A percentile compares a stretch with the other conserved stretches of the same genome.
These are phyloP conservation scores for Oreotrochilus melanogaster DNA, from an alignment of 2,113 vertebrate genomes.

Conservation along the genomic window DNA sequence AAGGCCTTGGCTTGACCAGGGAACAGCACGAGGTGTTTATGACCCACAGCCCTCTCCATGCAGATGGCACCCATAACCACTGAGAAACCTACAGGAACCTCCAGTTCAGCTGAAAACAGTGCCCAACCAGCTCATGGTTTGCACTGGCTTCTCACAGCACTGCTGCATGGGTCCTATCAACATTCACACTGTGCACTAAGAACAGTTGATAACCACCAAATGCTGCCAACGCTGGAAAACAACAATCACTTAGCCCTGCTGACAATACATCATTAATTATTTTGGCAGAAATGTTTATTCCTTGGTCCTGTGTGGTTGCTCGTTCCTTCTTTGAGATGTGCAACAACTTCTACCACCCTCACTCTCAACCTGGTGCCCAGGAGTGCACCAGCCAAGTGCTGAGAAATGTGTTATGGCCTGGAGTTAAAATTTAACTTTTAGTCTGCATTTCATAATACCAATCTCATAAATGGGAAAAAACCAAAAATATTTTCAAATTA, in stretches of 20 bases:
- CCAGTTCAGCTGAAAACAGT: background rate
- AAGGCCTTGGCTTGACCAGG: background rate
- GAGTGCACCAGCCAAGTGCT: accelerated
- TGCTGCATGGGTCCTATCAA: accelerated
- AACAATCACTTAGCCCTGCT: background rate
- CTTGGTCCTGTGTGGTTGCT: background rate
- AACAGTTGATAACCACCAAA: background rate
- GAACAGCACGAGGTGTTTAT: accelerated
- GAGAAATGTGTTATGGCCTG: accelerated
- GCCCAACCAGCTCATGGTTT: background rate
- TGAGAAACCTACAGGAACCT: accelerated
- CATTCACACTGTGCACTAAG: accelerated
- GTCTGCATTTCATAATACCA: background rate
- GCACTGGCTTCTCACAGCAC: background rate
- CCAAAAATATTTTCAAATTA: background rate
- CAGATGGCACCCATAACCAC: accelerated
- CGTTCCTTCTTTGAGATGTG: background rate
- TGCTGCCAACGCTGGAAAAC: background rate
- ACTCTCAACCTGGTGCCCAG: background rate
- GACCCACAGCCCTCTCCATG: accelerated
- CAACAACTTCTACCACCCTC: background rate
- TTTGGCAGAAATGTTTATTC: background rate
- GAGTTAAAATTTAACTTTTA: background rate
- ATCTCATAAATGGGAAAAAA: background rate
- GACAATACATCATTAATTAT: background rate